These are phyloP conservation scores for Tautogolabrus adspersus DNA, from an alignment of 2,113 vertebrate species.

Conservation along the genomic window DNA sequence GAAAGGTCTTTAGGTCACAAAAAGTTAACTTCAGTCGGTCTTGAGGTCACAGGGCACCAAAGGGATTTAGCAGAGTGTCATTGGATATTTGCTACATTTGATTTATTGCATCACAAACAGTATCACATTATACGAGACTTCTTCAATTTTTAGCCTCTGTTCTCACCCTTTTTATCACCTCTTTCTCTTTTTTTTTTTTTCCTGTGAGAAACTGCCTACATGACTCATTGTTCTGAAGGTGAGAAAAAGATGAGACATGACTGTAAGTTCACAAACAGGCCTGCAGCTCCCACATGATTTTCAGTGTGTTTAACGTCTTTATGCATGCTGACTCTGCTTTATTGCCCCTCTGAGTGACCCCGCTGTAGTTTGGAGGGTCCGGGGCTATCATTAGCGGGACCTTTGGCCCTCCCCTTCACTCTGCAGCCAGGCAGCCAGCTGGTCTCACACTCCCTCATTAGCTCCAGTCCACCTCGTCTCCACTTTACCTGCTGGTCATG, in stretches of 20 bases:
- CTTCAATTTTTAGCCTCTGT: not conserved
- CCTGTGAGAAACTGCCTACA: constrained; percentile 22
- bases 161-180: not conserved
- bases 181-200: not conserved
- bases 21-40: no score
- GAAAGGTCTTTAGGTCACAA: no score
- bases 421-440: constrained; percentile 52
- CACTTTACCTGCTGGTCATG: constrained; percentile 53
- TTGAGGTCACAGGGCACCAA: no score
- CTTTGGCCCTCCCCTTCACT: constrained; percentile 51
- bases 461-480: constrained; percentile 45
- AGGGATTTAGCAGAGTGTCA: not conserved
- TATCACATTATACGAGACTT: not conserved
- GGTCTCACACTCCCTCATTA: constrained; percentile 61
- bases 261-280: not conserved
- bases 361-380: constrained; percentile 20
- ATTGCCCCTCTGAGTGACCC: constrained; percentile 45
- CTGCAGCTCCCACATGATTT: not conserved
- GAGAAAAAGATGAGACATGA: constrained; percentile 5
- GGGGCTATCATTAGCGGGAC: constrained; percentile 64
- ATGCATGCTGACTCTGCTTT: not conserved
- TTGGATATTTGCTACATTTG: no score
- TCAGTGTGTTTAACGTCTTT: constrained; percentile 9
- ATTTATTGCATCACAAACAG: no score
- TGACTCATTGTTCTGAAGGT: constrained; percentile 43